Evolutionary conservation across 2,797 vertebrate genomes (phyloP), one percentile per base, ranked within the genome.

Genomic region (Danio albolineatus): DNA sequence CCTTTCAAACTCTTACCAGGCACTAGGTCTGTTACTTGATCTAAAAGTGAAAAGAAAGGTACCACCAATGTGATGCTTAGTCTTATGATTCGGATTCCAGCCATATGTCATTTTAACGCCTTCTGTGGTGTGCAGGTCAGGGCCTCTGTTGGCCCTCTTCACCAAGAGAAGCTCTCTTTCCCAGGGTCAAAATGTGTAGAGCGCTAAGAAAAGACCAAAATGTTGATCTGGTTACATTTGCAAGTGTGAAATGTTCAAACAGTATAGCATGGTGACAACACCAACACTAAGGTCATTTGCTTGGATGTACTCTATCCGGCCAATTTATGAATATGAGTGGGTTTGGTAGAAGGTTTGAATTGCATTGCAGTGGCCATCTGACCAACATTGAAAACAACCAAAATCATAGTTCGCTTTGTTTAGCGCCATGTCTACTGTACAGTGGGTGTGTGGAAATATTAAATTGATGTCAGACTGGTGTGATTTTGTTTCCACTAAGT

Each of bases 51-150:
- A 75, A 21, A 53, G 70, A 85, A 87, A 61, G 74, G 9, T 71
- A 82, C 12, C 0, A 14, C 7, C 14, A 12, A 41, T 64, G 28
- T 69, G 81, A 73, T 82, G 6, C 81, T 82, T 65, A 76, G 69
- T 60, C 83, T 85, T 87, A 87, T 85, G 73, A 76, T 84, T 73
- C 85, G 86, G 83, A 89, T 87, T 87, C 81, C 64, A 73, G 82
- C 83, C 83, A 86, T 84, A 81, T 87, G 74, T 88, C 85, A 83
- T 84, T 87, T 90, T 85, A 92, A 91, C 88, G 86, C 82, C 80
- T 85, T 84, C 82, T 73, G 79, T 85, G 67, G 36, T 79, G 83
- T 87, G 85, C 75, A 81, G 82, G 85, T 85, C 85, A 88, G 66
- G 66, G 76, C 76, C 80, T 53, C 62, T 83, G 83, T 83, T 83